These are phyloP conservation scores for Tetranychus truncatus DNA, from an alignment of 2,888 invertebrate genomes.

Conservation along the genomic window DNA sequence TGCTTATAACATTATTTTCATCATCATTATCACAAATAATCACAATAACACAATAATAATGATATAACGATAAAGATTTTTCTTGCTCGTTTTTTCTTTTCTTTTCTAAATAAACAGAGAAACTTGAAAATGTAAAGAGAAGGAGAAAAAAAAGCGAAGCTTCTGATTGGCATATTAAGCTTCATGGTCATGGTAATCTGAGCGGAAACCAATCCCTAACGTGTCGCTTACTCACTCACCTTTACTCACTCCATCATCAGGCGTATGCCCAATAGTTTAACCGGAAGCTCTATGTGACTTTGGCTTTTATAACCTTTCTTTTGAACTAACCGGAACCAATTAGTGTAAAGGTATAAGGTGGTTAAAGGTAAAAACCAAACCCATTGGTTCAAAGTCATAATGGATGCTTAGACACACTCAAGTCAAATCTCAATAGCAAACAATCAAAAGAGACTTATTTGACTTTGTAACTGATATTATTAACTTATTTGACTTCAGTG, in stretches of 20 bases:
- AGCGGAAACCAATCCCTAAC: slow-evolving; percentile 1
- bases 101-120: too few relatives aligned
- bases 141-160: too few relatives aligned
- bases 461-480: too few relatives aligned
- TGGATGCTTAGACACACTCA: not conserved
- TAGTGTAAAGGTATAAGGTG: not conserved
- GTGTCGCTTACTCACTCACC: not conserved
- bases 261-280: not conserved
- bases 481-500: too few relatives aligned
- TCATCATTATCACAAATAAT: too few relatives aligned
- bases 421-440: not conserved
- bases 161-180: not conserved
- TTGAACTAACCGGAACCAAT: not conserved
- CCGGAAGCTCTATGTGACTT: slow-evolving; percentile 1
- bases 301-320: not conserved
- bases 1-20: too few relatives aligned
- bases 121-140: too few relatives aligned
- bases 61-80: too few relatives aligned
- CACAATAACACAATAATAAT: too few relatives aligned
- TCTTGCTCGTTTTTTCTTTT: too few relatives aligned
- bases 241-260: not conserved
- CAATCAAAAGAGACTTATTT: not conserved
- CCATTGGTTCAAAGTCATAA: not conserved
- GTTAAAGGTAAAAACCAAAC: not conserved
- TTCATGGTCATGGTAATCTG: slow-evolving; percentile 1